phyloP scores from a whole-genome alignment of 2,113 vertebrate species.

The Lampris megalopsis region DNA sequence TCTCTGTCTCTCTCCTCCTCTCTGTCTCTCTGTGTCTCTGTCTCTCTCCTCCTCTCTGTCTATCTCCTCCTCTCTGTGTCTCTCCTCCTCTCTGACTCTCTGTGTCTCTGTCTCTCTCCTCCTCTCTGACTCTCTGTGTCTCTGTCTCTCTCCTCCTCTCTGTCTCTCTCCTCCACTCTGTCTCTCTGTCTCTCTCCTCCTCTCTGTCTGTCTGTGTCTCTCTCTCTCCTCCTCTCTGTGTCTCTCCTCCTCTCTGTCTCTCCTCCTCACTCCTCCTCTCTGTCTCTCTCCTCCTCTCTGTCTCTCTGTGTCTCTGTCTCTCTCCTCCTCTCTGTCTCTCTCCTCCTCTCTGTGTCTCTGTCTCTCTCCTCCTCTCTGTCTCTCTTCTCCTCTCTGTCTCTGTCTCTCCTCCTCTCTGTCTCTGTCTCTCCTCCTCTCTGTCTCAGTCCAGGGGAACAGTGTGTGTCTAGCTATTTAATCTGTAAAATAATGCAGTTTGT shows the following conservation, averaged over 20 bases:
- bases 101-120: no score
- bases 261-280: constrained; percentile 6
- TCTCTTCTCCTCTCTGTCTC: constrained; percentile 28
- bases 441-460: constrained; percentile 63
- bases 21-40: no score
- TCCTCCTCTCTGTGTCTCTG: no score
- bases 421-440: constrained; percentile 12
- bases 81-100: no score
- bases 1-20: no score
- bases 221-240: neutral
- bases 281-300: neutral
- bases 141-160: no score
- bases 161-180: neutral
- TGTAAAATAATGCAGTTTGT: constrained; percentile 56
- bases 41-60: no score
- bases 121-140: no score
- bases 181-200: constrained; percentile 15
- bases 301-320: constrained; percentile 40
- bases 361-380: constrained; percentile 21
- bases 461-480: constrained; percentile 31
- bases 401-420: constrained; percentile 4
- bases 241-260: constrained; percentile 31
- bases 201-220: no score
- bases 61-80: no score
- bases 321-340: constrained; percentile 19